Base-by-base conservation (phyloP, 2,888 invertebrate species). In the Panopea generosa region DNA sequence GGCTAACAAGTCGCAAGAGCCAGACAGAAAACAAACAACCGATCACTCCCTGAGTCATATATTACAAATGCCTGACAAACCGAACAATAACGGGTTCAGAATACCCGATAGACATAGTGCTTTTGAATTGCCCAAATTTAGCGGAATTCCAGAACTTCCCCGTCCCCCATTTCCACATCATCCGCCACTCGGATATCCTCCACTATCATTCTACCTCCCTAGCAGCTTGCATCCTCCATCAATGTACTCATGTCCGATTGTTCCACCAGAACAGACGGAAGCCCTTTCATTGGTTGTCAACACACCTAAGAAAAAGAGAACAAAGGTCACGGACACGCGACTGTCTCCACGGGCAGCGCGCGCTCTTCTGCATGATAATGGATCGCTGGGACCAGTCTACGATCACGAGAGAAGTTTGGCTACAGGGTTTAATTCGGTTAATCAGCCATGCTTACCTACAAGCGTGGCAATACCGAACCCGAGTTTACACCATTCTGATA, bases 381-480 rank as follows among this genome's bases (percentile, higher is more conserved):
- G 85, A 24, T 73, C 84, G 27, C 72, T 87, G 60, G 74, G 82
- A 24, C 53, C 82, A n/a, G 63, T 75, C 4, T 66, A 73, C 18
- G 87, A 89, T 50, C 81, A 82, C 20, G 86, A 86, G 24, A 75
- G 80, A 59, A 69, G 67, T 18, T 67, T 78, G n/a, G 50, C 77
- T 16, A 40, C 77, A 26, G 74, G 72, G 45, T 95, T 95, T 87
- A 96, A 96, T 63, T 96, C 97, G 70, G 96, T 97, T 94, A 95
- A 97, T 94, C 96, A 96, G 85, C 96, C 96, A 84, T 96, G 97
- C 90, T 94, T 98, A 92, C 98, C 98, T 7, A 98, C 98, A 75
- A 97, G 97, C 79, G 98, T 98, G 91, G 98, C 98, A 92, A 98
- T 98, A 93, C 97, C 98, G 75, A 98, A 98, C 93, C 98, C 98